Conservation (phyloP, 1,140 invertebrate genomes). For the Drosophila obscura region DNA sequence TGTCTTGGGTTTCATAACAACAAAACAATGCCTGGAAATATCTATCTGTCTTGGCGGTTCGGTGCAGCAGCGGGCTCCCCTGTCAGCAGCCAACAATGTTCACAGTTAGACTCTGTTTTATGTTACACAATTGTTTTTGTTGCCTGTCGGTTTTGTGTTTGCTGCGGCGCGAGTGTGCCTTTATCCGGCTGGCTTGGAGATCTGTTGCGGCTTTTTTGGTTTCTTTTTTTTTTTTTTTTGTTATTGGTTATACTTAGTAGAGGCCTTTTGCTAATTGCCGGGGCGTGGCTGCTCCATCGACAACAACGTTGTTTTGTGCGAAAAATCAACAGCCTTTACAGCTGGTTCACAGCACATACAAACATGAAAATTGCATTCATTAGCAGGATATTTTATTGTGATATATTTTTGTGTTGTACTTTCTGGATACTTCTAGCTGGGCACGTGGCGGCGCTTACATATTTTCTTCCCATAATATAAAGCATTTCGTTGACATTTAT, state of each 20-base stretch:
- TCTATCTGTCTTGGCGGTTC: constrained; percentile 53
- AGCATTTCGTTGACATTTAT: constrained; percentile 40
- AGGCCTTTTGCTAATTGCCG: constrained; percentile 51
- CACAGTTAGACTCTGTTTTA: constrained; percentile 33
- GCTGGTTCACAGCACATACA: constrained; percentile 42
- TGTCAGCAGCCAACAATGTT: constrained; percentile 11
- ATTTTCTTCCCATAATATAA: constrained; percentile 35
- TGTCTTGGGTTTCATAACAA: constrained; percentile 76
- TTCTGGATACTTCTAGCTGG: constrained; percentile 16
- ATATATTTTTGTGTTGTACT: constrained; percentile 15
- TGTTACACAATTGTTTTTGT: constrained; percentile 43
- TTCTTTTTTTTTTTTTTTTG: background rate
- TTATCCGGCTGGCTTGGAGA: constrained; percentile 39
- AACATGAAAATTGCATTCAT: constrained; percentile 36
- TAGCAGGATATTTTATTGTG: constrained; percentile 22
- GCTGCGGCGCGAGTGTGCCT: constrained; percentile 3
- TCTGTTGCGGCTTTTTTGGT: constrained; percentile 7
- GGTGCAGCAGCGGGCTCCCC: too few relatives aligned
- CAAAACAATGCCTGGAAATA: constrained; percentile 78
- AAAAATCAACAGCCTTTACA: constrained; percentile 56
- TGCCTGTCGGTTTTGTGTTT: constrained; percentile 9
- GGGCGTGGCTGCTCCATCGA: constrained; percentile 39
- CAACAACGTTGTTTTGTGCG: constrained; percentile 61
- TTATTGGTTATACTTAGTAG: background rate
- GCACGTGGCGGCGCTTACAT: background rate